Evolutionary conservation across 2,888 invertebrate species (phyloP), one percentile per base, ranked within the genome.

Genomic region (Empis stercorea): DNA sequence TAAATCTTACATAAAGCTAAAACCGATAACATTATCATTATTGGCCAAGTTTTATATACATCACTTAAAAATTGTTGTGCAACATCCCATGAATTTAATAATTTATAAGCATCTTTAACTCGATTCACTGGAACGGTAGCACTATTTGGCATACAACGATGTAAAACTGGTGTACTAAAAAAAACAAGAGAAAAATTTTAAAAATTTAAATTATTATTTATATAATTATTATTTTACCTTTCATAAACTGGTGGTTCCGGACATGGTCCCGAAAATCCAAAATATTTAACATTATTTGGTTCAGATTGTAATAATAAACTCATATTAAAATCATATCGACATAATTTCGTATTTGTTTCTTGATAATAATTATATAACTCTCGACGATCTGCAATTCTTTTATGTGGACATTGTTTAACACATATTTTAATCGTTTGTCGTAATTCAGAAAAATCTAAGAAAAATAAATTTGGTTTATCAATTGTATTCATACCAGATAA

Each of bases 31-130:
- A 79, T 79, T 44, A 88, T 74, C 70, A 95, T 86, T 65, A 87
- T 81, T 59, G 78, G 81, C 91, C 92, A 92, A 36, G 88, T 85
- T 50, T 82, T 80, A 62, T 89, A 91, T 9, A 95, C 72, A 70
- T 95, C 94, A 44, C 84, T 82, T 32, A 93, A 71, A 64, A 92
- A 80, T 70, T 92, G 88, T 67, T 92, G 88, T 56, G 91, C 78
- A 30, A 84, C 78, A 64, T 91, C 89, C 83, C 91, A 88, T 57
- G 83, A 84, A 62, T 94, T 92, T 40, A 94, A 73, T 57, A 87
- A 73, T 6, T 79, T 80, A 68, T 89, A 88, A 56, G 92, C 77
- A 63, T 85, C 82, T 43, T 73, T 74, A 16, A 39, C 16, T 3
- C 20, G 5, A 20, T 39, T 39, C 23, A 84, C 73, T 54, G 76